Conservation (phyloP, 2,888 invertebrate species). For the Tinea trinotella region DNA sequence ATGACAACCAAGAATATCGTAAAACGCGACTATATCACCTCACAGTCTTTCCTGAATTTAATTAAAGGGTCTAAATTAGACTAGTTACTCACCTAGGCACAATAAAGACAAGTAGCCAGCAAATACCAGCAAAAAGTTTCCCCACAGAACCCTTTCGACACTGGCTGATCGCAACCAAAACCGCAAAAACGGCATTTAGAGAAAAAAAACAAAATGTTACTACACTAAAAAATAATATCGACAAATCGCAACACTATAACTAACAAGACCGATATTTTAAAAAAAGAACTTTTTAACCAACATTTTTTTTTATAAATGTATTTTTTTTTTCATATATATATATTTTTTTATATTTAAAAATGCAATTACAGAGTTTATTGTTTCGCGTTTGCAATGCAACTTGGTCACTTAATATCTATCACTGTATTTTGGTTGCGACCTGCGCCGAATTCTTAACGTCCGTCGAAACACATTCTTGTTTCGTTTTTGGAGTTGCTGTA, state of each 20-base stretch:
- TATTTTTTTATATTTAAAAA: neutral
- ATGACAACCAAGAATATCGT: too few relatives aligned
- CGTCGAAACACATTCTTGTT: conserved; percentile 35
- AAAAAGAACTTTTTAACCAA: neutral
- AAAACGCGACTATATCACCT: too few relatives aligned
- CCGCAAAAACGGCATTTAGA: neutral
- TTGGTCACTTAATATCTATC: neutral
- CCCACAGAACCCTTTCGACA: neutral
- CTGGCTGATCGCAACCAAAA: neutral
- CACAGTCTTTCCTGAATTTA: too few relatives aligned
- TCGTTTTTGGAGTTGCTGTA: conserved; percentile 47
- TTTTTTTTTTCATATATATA: neutral
- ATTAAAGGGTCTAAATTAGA: neutral
- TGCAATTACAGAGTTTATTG: neutral
- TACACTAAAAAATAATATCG: neutral
- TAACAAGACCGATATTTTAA: neutral
- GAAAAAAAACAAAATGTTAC: neutral
- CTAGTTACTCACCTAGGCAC: neutral
- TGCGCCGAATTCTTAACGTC: conserved; percentile 35
- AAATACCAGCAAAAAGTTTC: neutral
- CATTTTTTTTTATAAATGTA: neutral
- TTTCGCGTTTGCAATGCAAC: too few relatives aligned
- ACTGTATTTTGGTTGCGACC: conserved; percentile 34
- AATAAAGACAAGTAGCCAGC: neutral
- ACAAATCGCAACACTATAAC: too few relatives aligned